phyloP scores from a whole-genome alignment of 2,797 vertebrate species.

The Clarias platycephalus region DNA sequence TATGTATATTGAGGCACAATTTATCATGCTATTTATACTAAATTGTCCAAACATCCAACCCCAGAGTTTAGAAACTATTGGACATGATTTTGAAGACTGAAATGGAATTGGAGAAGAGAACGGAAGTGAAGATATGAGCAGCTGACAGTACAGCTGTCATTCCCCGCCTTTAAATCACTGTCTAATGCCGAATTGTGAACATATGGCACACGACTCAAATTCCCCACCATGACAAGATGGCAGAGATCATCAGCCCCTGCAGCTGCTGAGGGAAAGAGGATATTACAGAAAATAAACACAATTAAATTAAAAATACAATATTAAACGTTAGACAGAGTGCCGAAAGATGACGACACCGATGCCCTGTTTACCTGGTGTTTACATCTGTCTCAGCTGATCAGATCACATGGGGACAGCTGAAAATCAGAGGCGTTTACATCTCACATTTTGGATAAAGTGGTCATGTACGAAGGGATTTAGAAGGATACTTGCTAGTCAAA shows the following conservation, averaged over 20 bases:
- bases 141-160: conserved; percentile 51
- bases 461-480: neutral
- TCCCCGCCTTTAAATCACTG: neutral
- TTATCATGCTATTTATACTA: neutral
- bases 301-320: too few relatives aligned
- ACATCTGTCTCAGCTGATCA: neutral
- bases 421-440: neutral
- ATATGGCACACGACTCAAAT: conserved; percentile 17
- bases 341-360: neutral
- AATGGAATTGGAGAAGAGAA: conserved; percentile 17
- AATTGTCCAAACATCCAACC: neutral
- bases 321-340: neutral
- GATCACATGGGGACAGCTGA: neutral
- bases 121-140: conserved; percentile 22
- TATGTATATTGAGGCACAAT: neutral
- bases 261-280: neutral
- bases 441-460: neutral
- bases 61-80: neutral
- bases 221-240: neutral
- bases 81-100: neutral
- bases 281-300: neutral
- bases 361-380: neutral
- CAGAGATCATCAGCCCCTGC: neutral
- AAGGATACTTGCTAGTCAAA: neutral
- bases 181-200: conserved; percentile 14